These are phyloP conservation scores for Sarcophaga variegata DNA, from an alignment of 2,888 invertebrate genomes.

Conservation along the genomic window DNA sequence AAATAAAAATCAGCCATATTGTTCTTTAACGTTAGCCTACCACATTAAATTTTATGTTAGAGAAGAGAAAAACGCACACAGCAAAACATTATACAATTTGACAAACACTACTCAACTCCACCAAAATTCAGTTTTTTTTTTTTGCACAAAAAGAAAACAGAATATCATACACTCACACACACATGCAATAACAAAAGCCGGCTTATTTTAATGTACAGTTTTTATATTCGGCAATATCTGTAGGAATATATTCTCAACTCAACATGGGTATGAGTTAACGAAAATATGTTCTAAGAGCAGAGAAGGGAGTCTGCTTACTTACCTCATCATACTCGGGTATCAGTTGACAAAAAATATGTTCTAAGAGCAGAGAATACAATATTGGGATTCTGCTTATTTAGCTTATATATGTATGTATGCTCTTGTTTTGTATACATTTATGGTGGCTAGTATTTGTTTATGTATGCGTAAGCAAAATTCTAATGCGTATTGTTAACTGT, in stretches of 20 bases:
- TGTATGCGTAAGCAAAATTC: constrained; percentile 8
- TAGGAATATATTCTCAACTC: background rate
- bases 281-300: constrained; percentile 16
- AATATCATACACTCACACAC: background rate
- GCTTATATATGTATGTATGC: too few species aligned
- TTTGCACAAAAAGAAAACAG: constrained; percentile 13
- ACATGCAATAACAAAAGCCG: constrained; percentile 4
- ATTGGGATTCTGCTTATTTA: background rate
- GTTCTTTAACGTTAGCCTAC: constrained; percentile 75
- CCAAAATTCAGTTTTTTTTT: background rate
- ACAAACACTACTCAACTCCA: background rate
- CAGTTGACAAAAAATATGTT: background rate
- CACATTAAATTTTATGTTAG: constrained; percentile 78
- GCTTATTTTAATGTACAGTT: constrained; percentile 21
- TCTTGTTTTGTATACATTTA: too few species aligned
- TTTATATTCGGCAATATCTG: background rate
- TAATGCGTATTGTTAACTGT: constrained; percentile 12
- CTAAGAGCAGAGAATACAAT: too few species aligned
- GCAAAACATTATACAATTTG: background rate
- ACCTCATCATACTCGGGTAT: background rate
- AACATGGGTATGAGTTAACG: constrained; percentile 37
- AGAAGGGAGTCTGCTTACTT: background rate
- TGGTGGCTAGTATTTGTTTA: background rate
- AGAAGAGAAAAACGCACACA: constrained; percentile 54
- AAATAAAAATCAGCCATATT: too few species aligned